Percentiles rank a stretch among this genome's conserved stretches.
phyloP scores from a whole-genome alignment of 2,113 vertebrate species.

The Chlorocebus sabaeus region DNA sequence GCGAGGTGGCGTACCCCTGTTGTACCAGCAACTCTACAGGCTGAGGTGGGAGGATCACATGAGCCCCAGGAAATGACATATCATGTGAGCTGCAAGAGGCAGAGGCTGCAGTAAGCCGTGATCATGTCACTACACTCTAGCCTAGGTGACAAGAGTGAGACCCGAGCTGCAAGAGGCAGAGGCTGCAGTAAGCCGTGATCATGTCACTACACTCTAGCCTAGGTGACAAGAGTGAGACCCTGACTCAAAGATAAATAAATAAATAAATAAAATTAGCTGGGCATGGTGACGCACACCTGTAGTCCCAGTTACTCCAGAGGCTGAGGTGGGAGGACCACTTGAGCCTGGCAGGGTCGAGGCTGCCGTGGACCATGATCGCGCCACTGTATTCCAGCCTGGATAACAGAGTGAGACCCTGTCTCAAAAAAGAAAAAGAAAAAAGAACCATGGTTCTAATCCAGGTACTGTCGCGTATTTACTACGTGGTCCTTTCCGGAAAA shows the following conservation, averaged over 20 bases:
- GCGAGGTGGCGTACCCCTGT: neutral
- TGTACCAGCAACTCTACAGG: neutral
- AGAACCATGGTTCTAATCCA: neutral
- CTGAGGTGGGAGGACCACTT: neutral
- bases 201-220: neutral
- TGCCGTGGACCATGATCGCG: neutral
- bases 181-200: neutral
- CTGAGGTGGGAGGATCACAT: neutral
- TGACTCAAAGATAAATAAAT: neutral
- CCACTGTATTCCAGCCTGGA: neutral
- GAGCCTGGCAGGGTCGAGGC: neutral
- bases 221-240: neutral
- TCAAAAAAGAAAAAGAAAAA: neutral
- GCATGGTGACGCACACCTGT: neutral
- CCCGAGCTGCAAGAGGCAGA: neutral
- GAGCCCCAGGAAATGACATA: neutral
- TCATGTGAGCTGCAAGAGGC: neutral
- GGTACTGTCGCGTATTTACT: neutral
- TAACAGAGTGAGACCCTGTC: neutral
- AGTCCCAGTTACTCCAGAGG: neutral
- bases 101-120: neutral
- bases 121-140: neutral
- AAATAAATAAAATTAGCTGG: neutral
- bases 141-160: neutral
- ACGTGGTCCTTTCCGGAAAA: neutral